Conservation (phyloP, 2,113 vertebrate species). For the Salvelinus namaycush region DNA sequence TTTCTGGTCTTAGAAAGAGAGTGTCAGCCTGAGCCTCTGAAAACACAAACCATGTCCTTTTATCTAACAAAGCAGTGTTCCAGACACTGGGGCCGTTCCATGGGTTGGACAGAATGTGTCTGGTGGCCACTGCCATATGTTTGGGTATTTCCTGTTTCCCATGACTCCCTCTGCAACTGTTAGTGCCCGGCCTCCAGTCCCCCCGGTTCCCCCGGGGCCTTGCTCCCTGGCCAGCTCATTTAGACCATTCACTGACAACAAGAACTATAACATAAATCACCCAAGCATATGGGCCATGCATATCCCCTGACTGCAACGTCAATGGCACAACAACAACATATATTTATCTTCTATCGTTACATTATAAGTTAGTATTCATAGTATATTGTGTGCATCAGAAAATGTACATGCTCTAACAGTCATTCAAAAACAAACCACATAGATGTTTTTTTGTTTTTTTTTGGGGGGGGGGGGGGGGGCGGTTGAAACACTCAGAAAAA, state of each 20-base stretch:
- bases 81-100: slow-evolving; percentile 25
- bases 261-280: slow-evolving; percentile 10
- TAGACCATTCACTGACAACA: slow-evolving; percentile 6
- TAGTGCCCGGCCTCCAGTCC: not conserved
- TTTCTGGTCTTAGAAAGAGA: not conserved
- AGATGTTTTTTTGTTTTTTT: not conserved
- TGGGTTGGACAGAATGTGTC: slow-evolving; percentile 37
- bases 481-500: not conserved
- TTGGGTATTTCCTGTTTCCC: slow-evolving; percentile 58
- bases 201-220: not conserved
- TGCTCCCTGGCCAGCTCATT: slow-evolving; percentile 29
- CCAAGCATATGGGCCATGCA: not conserved
- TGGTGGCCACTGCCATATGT: slow-evolving; percentile 19
- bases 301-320: not conserved
- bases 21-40: not conserved
- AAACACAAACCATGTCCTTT: not conserved
- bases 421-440: slow-evolving; percentile 5
- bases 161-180: slow-evolving; percentile 39
- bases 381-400: not conserved
- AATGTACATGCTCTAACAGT: not conserved
- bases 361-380: not conserved
- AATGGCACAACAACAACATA: not conserved
- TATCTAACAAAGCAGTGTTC: slow-evolving; percentile 7
- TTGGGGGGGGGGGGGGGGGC: no score
- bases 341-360: not conserved